A percentile compares a stretch with the other conserved stretches of the same genome.
Conservation (phyloP, 1,140 invertebrate species). For the Drosophila pandora region DNA sequence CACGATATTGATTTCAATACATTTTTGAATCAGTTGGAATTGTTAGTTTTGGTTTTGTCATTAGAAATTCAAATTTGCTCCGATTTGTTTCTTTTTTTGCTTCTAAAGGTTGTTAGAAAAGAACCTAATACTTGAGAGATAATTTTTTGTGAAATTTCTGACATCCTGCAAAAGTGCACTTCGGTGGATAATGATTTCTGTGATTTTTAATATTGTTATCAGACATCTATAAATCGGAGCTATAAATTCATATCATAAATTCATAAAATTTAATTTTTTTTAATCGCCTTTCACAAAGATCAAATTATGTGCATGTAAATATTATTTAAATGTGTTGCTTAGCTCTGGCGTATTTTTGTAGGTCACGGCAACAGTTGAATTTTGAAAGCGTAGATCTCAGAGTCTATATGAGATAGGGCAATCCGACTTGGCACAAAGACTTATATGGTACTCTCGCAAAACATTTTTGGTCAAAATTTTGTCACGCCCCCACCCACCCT, state of each 20-base stretch:
- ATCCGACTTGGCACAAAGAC: too few relatives aligned
- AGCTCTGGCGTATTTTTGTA: neutral
- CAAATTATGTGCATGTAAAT: neutral
- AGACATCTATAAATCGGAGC: conserved; percentile 15
- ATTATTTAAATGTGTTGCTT: neutral
- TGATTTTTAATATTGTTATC: conserved; percentile 12
- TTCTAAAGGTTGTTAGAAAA: conserved; percentile 3
- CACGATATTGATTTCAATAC: neutral
- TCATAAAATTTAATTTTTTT: conserved; percentile 17
- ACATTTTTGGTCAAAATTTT: too few relatives aligned
- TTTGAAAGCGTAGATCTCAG: too few relatives aligned
- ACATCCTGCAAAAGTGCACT: neutral
- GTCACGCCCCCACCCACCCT: too few relatives aligned
- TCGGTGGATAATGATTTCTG: neutral
- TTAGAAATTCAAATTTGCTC: neutral
- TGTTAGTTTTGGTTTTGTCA: neutral
- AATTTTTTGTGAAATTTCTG: neutral
- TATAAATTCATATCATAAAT: neutral
- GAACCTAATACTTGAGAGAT: neutral
- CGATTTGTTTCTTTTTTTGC: neutral
- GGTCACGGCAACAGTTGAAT: neutral
- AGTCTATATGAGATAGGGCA: too few relatives aligned
- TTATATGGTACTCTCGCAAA: too few relatives aligned
- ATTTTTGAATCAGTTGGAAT: neutral
- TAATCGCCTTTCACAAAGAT: conserved; percentile 8